These are phyloP conservation scores for Tonatia bakeri DNA, from an alignment of 2,113 vertebrate genomes.

Conservation along the genomic window DNA sequence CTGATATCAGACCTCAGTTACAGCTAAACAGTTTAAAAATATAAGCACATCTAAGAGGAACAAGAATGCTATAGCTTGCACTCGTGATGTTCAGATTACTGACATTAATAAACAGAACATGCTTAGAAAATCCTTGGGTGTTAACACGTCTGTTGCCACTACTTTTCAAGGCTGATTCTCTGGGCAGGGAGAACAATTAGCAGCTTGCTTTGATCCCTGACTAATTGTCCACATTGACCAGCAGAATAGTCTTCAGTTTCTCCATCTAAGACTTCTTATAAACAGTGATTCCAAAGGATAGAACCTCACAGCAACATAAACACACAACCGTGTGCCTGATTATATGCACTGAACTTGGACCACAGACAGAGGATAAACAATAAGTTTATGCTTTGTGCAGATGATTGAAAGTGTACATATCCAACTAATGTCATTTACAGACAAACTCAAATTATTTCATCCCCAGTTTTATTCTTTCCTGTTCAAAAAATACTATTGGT, in stretches of 20 bases:
- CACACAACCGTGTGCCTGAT: not conserved
- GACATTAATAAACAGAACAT: not conserved
- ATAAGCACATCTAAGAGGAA: not conserved
- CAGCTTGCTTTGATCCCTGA: not conserved
- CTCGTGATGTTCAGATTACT: not conserved
- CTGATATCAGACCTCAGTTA: not conserved
- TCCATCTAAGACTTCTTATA: not conserved
- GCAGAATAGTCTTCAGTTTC: not conserved
- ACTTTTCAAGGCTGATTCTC: not conserved
- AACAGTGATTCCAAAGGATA: not conserved
- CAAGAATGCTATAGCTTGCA: not conserved
- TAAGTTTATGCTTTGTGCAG: not conserved
- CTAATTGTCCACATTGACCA: not conserved
- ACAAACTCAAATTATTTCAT: not conserved
- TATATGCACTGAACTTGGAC: not conserved
- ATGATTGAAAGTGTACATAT: not conserved
- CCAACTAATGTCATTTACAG: not conserved
- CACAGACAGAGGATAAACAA: not conserved
- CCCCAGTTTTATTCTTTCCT: not conserved
- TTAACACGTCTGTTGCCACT: not conserved
- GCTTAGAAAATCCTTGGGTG: not conserved
- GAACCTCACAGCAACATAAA: not conserved
- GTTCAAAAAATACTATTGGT: not conserved
- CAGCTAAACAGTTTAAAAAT: not conserved
- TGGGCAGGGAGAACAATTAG: not conserved